phyloP scores from a whole-genome alignment of 2,797 vertebrate species.

The Tympanoctomys barrerae region DNA sequence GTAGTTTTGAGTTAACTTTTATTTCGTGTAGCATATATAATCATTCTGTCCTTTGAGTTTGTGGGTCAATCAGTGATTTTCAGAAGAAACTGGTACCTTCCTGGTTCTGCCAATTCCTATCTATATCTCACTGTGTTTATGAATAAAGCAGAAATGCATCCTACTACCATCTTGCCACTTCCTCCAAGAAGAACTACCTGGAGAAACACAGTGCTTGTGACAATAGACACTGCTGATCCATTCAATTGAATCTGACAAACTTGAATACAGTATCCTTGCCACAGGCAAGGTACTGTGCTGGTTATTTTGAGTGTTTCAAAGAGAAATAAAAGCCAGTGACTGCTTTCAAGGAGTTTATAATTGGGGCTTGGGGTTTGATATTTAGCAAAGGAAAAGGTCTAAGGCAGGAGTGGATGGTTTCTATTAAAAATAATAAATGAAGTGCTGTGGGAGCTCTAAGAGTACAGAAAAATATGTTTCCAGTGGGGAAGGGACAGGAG shows the following conservation, averaged over 20 bases:
- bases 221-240: neutral
- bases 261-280: constrained; percentile 49
- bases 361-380: constrained; percentile 43
- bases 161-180: neutral
- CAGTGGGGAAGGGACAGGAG: neutral
- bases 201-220: constrained; percentile 48
- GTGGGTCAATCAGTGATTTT: constrained; percentile 56
- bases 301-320: constrained; percentile 55
- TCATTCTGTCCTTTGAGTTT: constrained; percentile 61
- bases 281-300: constrained; percentile 25
- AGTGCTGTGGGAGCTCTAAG: neutral
- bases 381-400: constrained; percentile 57
- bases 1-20: neutral
- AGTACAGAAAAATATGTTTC: neutral
- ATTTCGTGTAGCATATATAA: neutral
- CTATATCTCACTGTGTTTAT: accelerated
- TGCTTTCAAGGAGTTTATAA: constrained; percentile 71
- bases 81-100: constrained; percentile 45
- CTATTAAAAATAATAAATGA: neutral
- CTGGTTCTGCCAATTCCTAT: neutral
- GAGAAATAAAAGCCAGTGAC: constrained; percentile 38
- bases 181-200: neutral
- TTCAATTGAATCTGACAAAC: constrained; percentile 24
- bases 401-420: constrained; percentile 9
- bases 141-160: neutral